Evolutionary conservation across 2,888 invertebrate genomes (phyloP).

Genomic region (Fabriciana adippe): DNA sequence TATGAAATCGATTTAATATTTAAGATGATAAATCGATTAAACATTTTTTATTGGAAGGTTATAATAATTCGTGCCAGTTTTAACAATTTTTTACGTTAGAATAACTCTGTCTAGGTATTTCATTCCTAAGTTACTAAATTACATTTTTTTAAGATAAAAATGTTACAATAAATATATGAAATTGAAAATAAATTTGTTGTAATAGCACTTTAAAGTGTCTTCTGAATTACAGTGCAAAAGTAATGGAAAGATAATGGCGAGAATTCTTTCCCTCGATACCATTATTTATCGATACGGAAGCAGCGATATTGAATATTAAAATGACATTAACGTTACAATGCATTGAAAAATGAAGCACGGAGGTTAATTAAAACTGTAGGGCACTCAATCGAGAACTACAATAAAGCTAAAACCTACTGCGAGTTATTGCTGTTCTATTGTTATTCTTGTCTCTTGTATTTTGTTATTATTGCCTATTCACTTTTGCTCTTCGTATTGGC

Average conservation of each 20-base stretch:
- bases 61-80: no score
- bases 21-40: no score
- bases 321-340: conserved; percentile 30
- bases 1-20: no score
- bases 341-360: conserved; percentile 26
- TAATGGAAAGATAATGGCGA: conserved; percentile 20
- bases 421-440: conserved; percentile 11
- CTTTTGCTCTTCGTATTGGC: conserved; percentile 14
- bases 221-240: conserved; percentile 5
- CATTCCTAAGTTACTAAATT: background rate
- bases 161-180: background rate
- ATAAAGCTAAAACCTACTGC: conserved; percentile 11
- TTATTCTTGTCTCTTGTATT: conserved; percentile 12
- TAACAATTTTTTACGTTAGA: no score
- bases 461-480: conserved; percentile 22
- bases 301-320: conserved; percentile 31
- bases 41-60: no score
- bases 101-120: no score
- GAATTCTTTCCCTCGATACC: conserved; percentile 11
- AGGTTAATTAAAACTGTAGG: conserved; percentile 34
- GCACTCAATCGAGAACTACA: conserved; percentile 18
- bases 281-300: conserved; percentile 24
- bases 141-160: background rate
- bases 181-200: background rate
- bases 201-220: conserved; percentile 13